Evolutionary conservation across 2,888 invertebrate species (phyloP).

Genomic region (Apoda limacodes): DNA sequence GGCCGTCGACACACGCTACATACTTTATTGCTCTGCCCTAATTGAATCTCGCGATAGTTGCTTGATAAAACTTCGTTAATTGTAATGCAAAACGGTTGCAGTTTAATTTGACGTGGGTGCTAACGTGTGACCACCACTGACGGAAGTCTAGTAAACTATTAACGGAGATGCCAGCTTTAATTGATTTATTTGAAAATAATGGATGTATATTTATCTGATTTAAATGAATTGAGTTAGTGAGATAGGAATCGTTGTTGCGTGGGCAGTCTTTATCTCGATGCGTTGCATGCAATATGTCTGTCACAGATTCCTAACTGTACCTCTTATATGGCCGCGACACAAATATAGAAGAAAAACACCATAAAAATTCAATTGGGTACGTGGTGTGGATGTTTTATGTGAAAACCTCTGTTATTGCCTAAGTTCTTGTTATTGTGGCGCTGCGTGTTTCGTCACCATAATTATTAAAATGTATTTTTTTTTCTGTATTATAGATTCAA

Average conservation of each 20-base stretch:
- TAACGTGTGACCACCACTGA: constrained; percentile 39
- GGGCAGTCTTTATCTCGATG: no score
- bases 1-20: constrained; percentile 20
- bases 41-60: constrained; percentile 3
- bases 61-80: constrained; percentile 28
- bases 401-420: constrained; percentile 23
- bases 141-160: constrained; percentile 33
- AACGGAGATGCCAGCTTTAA: constrained; percentile 28
- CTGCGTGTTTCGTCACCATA: no score
- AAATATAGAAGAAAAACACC: constrained; percentile 31
- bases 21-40: constrained; percentile 5
- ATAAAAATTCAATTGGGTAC: constrained; percentile 51
- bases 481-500: no score
- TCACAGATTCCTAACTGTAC: constrained; percentile 59
- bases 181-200: constrained; percentile 11
- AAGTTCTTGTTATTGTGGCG: constrained; percentile 26
- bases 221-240: no score
- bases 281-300: no score
- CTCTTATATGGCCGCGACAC: constrained; percentile 34
- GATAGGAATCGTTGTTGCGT: no score
- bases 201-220: no score
- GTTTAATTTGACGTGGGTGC: constrained; percentile 43
- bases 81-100: constrained; percentile 3
- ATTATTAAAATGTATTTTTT: no score
- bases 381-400: constrained; percentile 30